phyloP scores from a whole-genome alignment of 1,140 invertebrate species.

The Sipha flava region DNA sequence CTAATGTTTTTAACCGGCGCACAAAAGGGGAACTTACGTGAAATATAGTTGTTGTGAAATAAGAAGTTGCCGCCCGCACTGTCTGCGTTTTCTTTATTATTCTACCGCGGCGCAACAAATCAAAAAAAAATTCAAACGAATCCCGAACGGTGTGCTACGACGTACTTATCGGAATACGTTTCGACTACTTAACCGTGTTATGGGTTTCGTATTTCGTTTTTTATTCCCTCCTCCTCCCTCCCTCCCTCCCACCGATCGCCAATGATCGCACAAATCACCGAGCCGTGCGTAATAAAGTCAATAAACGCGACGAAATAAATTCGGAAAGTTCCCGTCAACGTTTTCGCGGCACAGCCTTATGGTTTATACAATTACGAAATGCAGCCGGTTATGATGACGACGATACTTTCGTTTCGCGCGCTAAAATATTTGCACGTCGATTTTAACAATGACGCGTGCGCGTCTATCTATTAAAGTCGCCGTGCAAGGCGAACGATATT shows the following conservation, averaged over 20 bases:
- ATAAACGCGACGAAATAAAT: not conserved
- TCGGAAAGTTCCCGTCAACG: not conserved
- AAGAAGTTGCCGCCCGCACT: not conserved
- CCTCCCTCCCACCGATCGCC: no score
- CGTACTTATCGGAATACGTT: not conserved
- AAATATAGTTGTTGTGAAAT: not conserved
- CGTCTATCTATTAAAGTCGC: no score
- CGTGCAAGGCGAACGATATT: no score
- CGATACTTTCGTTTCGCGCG: not conserved
- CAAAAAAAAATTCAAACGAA: slow-evolving; percentile 8
- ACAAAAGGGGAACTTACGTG: not conserved
- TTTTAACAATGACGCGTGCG: no score
- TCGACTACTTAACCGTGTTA: not conserved
- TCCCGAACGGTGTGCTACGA: not conserved
- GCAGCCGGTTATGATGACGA: no score
- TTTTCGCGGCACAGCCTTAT: no score
- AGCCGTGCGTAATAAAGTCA: not conserved
- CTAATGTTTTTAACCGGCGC: not conserved
- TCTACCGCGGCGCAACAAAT: not conserved
- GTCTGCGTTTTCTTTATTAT: not conserved
- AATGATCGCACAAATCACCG: not conserved
- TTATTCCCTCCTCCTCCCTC: not conserved
- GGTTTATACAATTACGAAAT: no score
- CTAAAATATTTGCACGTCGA: not conserved
- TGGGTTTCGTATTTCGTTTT: not conserved